These are phyloP conservation scores for Araneus ventricosus DNA, from an alignment of 1,140 invertebrate genomes.

Conservation along the genomic window DNA sequence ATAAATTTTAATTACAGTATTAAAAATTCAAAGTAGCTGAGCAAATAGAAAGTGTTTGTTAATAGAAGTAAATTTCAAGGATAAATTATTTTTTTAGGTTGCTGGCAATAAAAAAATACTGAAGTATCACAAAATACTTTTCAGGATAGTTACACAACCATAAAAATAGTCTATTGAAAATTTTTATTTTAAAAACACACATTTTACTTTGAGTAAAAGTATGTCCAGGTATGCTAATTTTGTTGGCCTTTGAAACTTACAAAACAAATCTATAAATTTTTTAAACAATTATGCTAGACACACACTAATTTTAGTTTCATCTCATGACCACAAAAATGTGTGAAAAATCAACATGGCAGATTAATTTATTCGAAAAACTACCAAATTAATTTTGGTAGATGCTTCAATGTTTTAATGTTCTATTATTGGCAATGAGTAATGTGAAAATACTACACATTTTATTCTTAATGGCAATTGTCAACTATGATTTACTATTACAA, in stretches of 20 bases:
- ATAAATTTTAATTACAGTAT: neutral
- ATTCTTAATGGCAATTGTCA: neutral
- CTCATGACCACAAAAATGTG: neutral
- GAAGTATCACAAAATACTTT: conserved; percentile 52
- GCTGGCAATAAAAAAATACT: conserved; percentile 34
- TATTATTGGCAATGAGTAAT: neutral
- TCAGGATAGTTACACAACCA: neutral
- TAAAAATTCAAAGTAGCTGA: conserved; percentile 18
- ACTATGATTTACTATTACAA: neutral
- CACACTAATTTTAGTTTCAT: neutral
- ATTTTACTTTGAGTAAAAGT: conserved; percentile 38
- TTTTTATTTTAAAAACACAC: conserved; percentile 31
- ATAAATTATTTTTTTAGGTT: neutral
- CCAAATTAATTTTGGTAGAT: neutral
- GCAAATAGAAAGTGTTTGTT: neutral
- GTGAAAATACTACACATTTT: neutral
- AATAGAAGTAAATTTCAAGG: neutral
- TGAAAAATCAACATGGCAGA: neutral
- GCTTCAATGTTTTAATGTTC: neutral
- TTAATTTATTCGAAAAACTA: neutral
- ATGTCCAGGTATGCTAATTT: conserved; percentile 8
- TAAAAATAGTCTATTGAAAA: conserved; percentile 25
- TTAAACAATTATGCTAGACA: neutral
- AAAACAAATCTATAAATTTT: neutral
- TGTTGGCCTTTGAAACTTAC: neutral